Evolutionary conservation across 2,888 invertebrate species (phyloP).

Genomic region (Thereva unica): DNA sequence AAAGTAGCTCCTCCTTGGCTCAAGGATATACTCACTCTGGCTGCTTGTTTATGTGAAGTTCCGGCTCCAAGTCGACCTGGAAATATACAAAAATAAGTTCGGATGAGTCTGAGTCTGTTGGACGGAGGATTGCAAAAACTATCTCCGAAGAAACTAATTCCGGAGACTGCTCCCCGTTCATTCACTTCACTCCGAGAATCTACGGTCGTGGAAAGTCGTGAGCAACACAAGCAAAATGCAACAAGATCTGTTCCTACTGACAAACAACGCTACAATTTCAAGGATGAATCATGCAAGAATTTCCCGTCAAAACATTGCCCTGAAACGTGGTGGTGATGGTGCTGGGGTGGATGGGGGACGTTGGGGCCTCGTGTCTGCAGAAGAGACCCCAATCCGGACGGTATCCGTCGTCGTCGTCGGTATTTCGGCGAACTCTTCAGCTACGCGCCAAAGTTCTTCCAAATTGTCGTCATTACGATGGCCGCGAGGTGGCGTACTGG

Average conservation of each 20-base stretch:
- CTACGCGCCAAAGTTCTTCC: not conserved
- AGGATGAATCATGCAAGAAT: conserved; percentile 25
- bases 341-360: too few species aligned
- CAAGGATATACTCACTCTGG: conserved; percentile 74
- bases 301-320: conserved; percentile 29
- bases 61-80: conserved; percentile 79
- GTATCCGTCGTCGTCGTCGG: too few species aligned
- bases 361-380: too few species aligned
- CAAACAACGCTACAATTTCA: not conserved
- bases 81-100: conserved; percentile 57
- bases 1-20: not conserved
- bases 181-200: too few species aligned
- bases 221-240: too few species aligned
- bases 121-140: not conserved
- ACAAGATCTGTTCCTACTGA: too few species aligned
- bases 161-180: too few species aligned
- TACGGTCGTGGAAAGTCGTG: too few species aligned
- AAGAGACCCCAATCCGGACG: too few species aligned
- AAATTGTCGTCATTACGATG: not conserved
- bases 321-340: not conserved
- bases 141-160: too few species aligned
- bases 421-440: not conserved
- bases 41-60: conserved; percentile 75
- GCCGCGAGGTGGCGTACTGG: conserved; percentile 19
- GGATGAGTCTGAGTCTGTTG: not conserved